Percentiles rank a stretch among this genome's conserved stretches.
Conservation (phyloP, 2,888 invertebrate species). For the Aspidiotus rigidus region DNA sequence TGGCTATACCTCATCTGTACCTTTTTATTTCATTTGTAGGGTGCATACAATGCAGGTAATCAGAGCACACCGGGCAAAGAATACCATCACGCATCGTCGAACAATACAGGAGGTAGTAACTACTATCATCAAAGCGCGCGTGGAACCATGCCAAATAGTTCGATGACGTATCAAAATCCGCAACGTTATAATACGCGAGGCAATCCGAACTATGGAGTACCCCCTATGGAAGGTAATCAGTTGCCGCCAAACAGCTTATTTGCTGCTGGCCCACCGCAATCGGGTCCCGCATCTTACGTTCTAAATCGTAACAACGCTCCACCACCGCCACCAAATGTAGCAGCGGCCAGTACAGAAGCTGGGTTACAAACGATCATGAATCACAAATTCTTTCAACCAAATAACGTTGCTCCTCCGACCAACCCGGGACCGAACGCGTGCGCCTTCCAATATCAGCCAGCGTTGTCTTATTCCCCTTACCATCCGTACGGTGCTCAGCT, state of each 20-base stretch:
- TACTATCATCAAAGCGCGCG: background rate
- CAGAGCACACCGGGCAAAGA: background rate
- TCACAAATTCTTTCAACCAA: slow-evolving; percentile 66
- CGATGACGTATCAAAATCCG: background rate
- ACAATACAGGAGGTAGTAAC: background rate
- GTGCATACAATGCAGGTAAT: slow-evolving; percentile 16
- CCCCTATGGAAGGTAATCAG: slow-evolving; percentile 7
- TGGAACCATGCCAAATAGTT: background rate
- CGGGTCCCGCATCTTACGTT: slow-evolving; percentile 42
- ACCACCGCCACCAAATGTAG: too few relatives aligned
- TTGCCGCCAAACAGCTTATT: slow-evolving; percentile 29
- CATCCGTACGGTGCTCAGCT: slow-evolving; percentile 24
- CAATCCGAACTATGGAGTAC: slow-evolving; percentile 11
- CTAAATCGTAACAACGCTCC: slow-evolving; percentile 41
- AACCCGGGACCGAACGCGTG: slow-evolving; percentile 56
- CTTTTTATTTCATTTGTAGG: background rate
- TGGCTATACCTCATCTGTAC: too few relatives aligned
- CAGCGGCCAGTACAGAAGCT: slow-evolving; percentile 43
- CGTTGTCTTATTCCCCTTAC: slow-evolving; percentile 21
- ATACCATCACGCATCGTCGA: background rate
- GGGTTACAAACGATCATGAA: slow-evolving; percentile 52
- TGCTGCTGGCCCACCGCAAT: slow-evolving; percentile 28
- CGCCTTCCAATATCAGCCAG: slow-evolving; percentile 43
- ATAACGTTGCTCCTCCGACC: slow-evolving; percentile 50
- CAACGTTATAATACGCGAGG: background rate